Evolutionary conservation across 1,140 invertebrate species (phyloP), one percentile per base, ranked within the genome.

Genomic region (Palaemon carinicauda): DNA sequence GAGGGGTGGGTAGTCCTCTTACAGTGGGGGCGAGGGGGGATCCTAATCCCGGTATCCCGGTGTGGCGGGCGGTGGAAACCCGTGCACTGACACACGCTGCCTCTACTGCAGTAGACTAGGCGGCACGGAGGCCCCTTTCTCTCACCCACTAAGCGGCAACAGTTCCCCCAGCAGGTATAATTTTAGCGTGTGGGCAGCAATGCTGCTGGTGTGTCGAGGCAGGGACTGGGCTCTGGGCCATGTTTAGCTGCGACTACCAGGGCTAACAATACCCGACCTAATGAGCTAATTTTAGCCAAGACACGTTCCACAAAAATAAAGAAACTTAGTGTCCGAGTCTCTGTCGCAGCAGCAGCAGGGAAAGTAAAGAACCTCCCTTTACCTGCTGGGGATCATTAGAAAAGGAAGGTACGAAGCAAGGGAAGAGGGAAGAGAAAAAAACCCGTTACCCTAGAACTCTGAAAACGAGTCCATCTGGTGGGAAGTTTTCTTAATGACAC

Each of bases 241-340:
- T 80, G 78, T 80, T 80, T 80, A 80, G 78, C 53, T 60, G 29
- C 78, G 52, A 54, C 78, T 24, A 80, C 78, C 78, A 52, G 33
- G 24, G 78, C 78, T 80, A 56, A 80, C 78, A 80, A 80, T 80
- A 60, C 78, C 78, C 17, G 54, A 80, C 78, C 78, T 80, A 60
- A 54, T 33, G 53, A 52, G 52, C 54, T 80, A 80, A 52, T 80
- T 80, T 80, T 80, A 80, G 78, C 65, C 29, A 29, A 21, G 33
- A 80, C 78, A 80, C 78, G 78, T 80, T 80, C 56, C 78, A 80
- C 78, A 60, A 60, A 80, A 80, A 33, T 60, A 52, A 31, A 31
- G 27, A 29, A 33, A 29, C 27, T 52, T 31, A 60, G 52, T 60
- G 27, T 27, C 24, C 50, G 27, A 60, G 78, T 41, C 33, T 21